These are phyloP conservation scores for Felis chaus DNA, from an alignment of 2,113 vertebrate genomes.

Conservation along the genomic window DNA sequence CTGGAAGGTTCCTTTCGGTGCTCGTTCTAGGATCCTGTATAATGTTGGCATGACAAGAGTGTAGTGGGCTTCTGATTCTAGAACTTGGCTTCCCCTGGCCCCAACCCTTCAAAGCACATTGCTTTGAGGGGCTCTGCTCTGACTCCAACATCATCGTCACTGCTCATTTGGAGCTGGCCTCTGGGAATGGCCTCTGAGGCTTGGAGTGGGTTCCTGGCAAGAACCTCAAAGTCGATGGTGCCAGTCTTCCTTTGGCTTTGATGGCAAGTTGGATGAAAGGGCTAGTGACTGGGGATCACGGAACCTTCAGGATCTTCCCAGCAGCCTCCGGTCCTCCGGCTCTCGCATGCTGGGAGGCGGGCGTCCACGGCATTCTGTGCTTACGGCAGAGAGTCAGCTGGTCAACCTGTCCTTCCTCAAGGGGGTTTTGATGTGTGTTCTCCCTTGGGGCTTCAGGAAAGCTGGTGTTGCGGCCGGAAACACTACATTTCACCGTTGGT, in stretches of 20 bases:
- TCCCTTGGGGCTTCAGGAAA: conserved; percentile 33
- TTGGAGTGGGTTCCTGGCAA: background rate
- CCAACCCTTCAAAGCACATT: background rate
- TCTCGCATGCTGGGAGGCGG: background rate
- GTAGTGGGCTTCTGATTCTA: background rate
- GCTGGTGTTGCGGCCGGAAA: conserved; percentile 42
- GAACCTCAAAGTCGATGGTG: background rate
- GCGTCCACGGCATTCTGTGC: accelerated
- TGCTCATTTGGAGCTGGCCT: background rate
- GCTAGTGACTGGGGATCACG: no score
- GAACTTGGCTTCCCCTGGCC: background rate
- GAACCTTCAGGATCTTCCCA: background rate
- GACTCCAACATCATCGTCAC: background rate
- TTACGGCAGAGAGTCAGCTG: conserved; percentile 27
- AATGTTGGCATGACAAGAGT: background rate
- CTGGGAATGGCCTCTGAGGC: background rate
- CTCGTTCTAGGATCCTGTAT: background rate
- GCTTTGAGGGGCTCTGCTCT: background rate
- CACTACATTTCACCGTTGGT: conserved; percentile 56
- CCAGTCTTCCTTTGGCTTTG: background rate
- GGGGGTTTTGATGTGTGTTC: background rate
- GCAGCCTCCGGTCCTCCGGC: background rate
- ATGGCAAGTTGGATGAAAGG: background rate
- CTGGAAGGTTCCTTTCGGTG: background rate
- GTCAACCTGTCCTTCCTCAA: conserved; percentile 5